phyloP scores from a whole-genome alignment of 2,888 invertebrate species.

The Magallana nippona region DNA sequence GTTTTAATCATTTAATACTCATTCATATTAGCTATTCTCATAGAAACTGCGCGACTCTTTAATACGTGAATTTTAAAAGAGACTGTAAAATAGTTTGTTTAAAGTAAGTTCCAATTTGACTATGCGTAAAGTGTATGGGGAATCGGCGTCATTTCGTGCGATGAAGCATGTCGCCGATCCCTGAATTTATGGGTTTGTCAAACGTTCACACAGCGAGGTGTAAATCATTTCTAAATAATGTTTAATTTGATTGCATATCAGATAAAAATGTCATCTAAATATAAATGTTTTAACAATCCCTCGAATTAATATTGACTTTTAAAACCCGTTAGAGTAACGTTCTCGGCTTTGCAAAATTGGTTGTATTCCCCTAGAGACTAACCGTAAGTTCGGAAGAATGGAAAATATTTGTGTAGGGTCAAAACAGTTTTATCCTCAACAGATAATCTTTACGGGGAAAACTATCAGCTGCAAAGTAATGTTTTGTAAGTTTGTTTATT shows the following conservation, averaged over 20 bases:
- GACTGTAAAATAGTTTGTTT: too few relatives aligned
- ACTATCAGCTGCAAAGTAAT: not conserved
- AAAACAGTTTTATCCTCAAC: not conserved
- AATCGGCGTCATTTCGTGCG: not conserved
- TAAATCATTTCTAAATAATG: not conserved
- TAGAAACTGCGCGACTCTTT: not conserved
- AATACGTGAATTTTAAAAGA: too few relatives aligned
- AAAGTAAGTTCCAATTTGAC: not conserved
- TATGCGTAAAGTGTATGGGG: not conserved
- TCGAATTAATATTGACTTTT: slow-evolving; percentile 9
- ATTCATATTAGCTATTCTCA: not conserved
- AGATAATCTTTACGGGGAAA: not conserved
- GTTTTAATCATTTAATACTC: not conserved
- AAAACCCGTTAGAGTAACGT: not conserved
- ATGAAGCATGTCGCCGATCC: not conserved
- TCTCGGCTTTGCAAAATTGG: not conserved
- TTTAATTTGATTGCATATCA: slow-evolving; percentile 1
- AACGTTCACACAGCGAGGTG: not conserved
- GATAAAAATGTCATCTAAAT: not conserved
- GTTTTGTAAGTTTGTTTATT: not conserved
- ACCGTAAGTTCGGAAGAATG: not conserved
- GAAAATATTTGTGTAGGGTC: not conserved
- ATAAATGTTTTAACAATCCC: slow-evolving; percentile 15
- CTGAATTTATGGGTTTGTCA: slow-evolving; percentile 6
- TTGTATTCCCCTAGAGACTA: not conserved